These are phyloP conservation scores for Sebastes iracundus DNA, from an alignment of 2,797 vertebrate genomes.

Conservation along the genomic window DNA sequence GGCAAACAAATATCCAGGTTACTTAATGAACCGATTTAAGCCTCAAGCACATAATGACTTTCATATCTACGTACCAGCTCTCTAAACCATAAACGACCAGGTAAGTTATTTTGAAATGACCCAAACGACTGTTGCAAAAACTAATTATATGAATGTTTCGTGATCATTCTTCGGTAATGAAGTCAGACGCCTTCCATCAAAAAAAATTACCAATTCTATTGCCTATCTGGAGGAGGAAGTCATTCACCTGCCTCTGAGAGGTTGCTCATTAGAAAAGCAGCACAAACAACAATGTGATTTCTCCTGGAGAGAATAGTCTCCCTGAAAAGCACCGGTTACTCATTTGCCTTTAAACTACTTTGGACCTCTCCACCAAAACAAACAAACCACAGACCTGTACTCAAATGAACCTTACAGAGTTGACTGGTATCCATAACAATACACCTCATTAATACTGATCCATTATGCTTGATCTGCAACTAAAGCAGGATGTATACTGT, in stretches of 20 bases:
- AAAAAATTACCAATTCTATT: not conserved
- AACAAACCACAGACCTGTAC: not conserved
- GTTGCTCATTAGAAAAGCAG: not conserved
- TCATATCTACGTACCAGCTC: not conserved
- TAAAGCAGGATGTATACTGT: accelerated
- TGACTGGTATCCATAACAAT: not conserved
- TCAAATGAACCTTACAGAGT: not conserved
- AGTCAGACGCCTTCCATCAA: not conserved
- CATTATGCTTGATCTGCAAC: not conserved
- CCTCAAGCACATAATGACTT: not conserved
- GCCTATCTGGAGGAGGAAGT: not conserved
- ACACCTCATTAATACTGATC: not conserved
- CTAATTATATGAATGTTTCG: not conserved
- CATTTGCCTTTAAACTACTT: not conserved
- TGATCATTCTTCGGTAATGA: not conserved
- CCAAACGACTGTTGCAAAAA: not conserved
- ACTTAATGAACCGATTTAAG: not conserved
- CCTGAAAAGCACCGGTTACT: not conserved
- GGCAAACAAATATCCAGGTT: not conserved
- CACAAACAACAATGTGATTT: not conserved
- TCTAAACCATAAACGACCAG: not conserved
- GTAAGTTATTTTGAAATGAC: not conserved
- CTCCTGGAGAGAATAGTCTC: not conserved
- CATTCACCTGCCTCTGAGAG: not conserved
- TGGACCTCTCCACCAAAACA: not conserved